Evolutionary conservation across 2,888 invertebrate species (phyloP).

Genomic region (Argynnis bischoffii): DNA sequence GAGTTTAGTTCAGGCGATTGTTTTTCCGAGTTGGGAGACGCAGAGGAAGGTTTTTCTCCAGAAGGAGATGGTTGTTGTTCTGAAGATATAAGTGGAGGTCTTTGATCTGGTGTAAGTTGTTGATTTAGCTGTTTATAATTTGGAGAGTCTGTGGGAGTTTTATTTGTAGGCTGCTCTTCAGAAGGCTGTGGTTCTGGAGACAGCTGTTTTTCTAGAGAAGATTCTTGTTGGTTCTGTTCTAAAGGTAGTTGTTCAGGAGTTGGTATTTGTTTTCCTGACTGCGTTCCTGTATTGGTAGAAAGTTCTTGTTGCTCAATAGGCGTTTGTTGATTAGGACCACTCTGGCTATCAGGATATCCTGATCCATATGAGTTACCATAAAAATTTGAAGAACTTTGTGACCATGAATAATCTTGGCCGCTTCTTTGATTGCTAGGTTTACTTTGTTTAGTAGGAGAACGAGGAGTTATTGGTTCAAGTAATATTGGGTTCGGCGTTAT

Average conservation of each 20-base stretch:
- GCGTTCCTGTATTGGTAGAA: neutral
- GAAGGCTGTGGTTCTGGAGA: neutral
- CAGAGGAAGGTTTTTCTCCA: neutral
- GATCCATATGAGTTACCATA: neutral
- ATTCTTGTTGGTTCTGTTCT: neutral
- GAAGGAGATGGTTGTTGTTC: neutral
- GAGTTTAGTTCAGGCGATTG: too few species aligned
- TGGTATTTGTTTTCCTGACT: neutral
- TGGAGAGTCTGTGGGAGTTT: neutral
- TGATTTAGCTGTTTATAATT: too few species aligned
- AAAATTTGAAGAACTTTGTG: neutral
- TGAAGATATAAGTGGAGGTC: too few species aligned
- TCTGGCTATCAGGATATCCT: neutral
- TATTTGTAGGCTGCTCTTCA: too few species aligned
- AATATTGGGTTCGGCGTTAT: neutral
- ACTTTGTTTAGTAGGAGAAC: neutral
- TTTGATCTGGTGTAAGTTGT: neutral
- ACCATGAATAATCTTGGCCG: neutral
- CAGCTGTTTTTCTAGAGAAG: neutral
- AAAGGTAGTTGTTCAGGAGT: too few species aligned
- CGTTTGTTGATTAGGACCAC: neutral
- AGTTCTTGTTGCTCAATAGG: neutral
- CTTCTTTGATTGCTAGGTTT: neutral
- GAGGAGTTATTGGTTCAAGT: neutral
- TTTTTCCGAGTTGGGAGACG: neutral